Percentiles rank a stretch among this genome's conserved stretches.
Conservation (phyloP, 2,888 invertebrate species). For the Marronus borbonicus region DNA sequence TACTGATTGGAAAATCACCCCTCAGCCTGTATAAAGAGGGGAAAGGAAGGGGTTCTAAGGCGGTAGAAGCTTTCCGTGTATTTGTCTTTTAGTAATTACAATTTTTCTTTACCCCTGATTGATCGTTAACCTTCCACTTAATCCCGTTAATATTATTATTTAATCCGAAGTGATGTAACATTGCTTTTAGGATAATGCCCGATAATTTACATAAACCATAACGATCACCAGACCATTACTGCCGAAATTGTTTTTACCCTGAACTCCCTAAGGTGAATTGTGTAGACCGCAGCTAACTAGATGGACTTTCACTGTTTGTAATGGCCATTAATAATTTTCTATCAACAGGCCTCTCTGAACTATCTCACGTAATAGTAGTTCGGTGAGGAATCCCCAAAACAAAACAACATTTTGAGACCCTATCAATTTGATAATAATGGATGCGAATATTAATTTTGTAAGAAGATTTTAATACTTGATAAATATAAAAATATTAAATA, state of each 20-base stretch:
- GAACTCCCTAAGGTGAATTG: conserved; percentile 29
- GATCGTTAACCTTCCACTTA: not conserved
- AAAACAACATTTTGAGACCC: not conserved
- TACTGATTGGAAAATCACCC: conserved; percentile 64
- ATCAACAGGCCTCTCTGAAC: conserved; percentile 15
- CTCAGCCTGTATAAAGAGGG: conserved; percentile 51
- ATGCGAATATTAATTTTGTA: too few relatives aligned
- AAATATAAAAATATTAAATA: too few relatives aligned
- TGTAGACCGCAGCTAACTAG: conserved; percentile 39
- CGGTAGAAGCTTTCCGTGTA: conserved; percentile 10
- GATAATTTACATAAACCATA: conserved; percentile 13
- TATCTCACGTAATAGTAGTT: not conserved
- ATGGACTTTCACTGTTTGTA: conserved; percentile 23
- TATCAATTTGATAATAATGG: conserved; percentile 3
- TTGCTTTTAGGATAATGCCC: conserved; percentile 1
- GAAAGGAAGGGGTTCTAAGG: conserved; percentile 52
- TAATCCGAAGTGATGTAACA: not conserved
- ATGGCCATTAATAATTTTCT: conserved; percentile 38
- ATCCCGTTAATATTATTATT: not conserved
- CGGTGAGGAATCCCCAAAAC: not conserved
- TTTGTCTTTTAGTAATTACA: conserved; percentile 47
- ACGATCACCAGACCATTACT: conserved; percentile 14
- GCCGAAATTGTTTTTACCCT: conserved; percentile 26
- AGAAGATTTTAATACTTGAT: too few relatives aligned
- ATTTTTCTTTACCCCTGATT: conserved; percentile 12